Conservation (phyloP, 2,888 invertebrate species). For the Apamea epomidion region DNA sequence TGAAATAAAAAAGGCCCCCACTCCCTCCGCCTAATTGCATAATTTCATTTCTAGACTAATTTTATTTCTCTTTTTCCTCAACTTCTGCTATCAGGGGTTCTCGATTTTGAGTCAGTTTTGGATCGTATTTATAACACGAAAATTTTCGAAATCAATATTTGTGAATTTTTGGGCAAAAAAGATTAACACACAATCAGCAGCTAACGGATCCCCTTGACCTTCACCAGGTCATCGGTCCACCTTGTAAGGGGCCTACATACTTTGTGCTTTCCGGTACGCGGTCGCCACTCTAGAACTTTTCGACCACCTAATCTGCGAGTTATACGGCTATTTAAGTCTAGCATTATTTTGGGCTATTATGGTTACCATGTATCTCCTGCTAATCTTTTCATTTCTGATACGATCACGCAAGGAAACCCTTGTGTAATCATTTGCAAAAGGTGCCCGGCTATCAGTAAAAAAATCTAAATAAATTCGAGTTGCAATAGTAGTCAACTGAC, state of each 20-base stretch:
- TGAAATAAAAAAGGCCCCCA: constrained; percentile 55
- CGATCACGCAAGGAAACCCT: background rate
- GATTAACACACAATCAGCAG: background rate
- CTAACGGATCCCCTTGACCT: background rate
- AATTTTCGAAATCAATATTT: background rate
- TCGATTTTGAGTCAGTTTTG: constrained; percentile 26
- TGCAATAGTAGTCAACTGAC: constrained; percentile 18
- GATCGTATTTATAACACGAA: background rate
- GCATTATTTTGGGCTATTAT: no score
- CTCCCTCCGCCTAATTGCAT: constrained; percentile 57
- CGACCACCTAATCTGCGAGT: background rate
- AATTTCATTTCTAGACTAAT: constrained; percentile 67
- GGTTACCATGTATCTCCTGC: no score
- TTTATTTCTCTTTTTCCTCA: constrained; percentile 59
- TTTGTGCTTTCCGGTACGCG: no score
- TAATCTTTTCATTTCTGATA: background rate
- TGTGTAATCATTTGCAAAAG: background rate
- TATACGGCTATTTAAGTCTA: background rate
- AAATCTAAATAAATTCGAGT: constrained; percentile 41
- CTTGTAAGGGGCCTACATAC: background rate
- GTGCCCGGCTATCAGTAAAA: background rate
- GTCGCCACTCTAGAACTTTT: background rate
- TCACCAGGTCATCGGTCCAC: background rate
- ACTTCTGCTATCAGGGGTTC: constrained; percentile 42
- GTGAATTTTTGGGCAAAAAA: no score